Base-by-base conservation (phyloP, 2,113 vertebrate genomes). In the Apaloderma vittatum region DNA sequence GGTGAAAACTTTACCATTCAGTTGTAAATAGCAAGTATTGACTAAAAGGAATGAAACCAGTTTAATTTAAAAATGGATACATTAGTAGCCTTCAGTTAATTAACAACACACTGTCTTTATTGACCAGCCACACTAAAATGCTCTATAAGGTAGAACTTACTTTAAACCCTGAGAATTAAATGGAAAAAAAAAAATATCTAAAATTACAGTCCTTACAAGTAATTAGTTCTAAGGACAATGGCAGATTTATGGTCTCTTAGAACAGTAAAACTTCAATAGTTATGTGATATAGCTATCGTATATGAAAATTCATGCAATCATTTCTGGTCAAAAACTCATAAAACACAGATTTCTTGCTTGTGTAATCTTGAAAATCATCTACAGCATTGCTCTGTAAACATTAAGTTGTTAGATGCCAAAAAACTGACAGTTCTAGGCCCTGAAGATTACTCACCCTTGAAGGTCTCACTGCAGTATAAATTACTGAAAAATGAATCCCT, bases 401-500 rank as follows among this genome's bases (percentile, higher is more conserved):
- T 55, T 61, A 74, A 92, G 36, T 48, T 89, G 46, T 63, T 71
- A 77, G 75, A 79, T 54, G 67, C 30, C 74, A 94, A 77, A 93
- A 80, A 88, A 72, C 24, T 96, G 65, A 58, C 75, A 59, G 34
- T 54, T 95, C 49, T 75, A 85, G 66, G 32, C 37, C 82, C 52
- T 63, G 72, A 76, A 46, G 19, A 92, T 76, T 96, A 96, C 95
- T 98, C 82, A 97, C 93, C 85, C 90, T 97, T 90, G 94, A 95
- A 82, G 96, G 96, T 83, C 67, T 96, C 61, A 75, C 29, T 83
- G 78, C 94, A 77, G 95, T 97, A 81, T 97, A 98, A 96, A 97
- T 97, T 24, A 46, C 88, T 76, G 88, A 96, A 91, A 96, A 95
- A 63, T 82, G 6, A 88, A 97, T 85, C 78, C 96, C 97, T 90